These are phyloP conservation scores for Rhagologus leucostigma DNA, from an alignment of 2,113 vertebrate species.

Conservation along the genomic window DNA sequence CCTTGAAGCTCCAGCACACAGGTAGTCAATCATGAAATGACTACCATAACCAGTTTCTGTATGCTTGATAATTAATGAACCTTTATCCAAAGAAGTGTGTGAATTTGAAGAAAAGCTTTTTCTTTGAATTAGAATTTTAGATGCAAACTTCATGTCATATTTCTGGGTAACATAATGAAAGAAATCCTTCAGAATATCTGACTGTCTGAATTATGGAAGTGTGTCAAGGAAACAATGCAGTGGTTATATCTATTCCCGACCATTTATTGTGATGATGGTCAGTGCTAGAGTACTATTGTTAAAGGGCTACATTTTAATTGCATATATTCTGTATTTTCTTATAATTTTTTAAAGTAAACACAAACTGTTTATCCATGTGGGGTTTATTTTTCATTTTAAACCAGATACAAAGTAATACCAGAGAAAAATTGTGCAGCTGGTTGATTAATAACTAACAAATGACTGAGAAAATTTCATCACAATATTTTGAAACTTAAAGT, in stretches of 20 bases:
- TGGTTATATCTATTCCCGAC: not conserved
- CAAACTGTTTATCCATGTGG: not conserved
- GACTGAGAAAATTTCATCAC: not conserved
- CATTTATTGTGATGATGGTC: slow-evolving; percentile 26
- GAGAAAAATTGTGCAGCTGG: not conserved
- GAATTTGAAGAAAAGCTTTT: not conserved
- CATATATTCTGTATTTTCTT: slow-evolving; percentile 49
- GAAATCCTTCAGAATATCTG: not conserved
- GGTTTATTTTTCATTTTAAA: not conserved
- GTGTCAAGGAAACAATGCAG: not conserved
- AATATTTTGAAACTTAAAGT: not conserved
- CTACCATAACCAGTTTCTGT: not conserved
- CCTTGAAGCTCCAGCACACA: not conserved
- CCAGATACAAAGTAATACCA: not conserved
- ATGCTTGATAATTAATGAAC: not conserved
- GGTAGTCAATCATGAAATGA: not conserved
- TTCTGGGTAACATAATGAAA: not conserved
- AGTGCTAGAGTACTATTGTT: slow-evolving; percentile 32
- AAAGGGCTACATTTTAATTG: slow-evolving; percentile 64
- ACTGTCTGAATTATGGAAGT: not conserved
- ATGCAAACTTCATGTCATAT: not conserved
- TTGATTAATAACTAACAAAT: not conserved
- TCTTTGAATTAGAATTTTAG: not conserved
- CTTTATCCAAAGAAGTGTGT: not conserved
- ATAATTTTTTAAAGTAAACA: slow-evolving; percentile 35